Evolutionary conservation across 2,113 vertebrate species (phyloP).

Genomic region (Acinonyx jubatus): DNA sequence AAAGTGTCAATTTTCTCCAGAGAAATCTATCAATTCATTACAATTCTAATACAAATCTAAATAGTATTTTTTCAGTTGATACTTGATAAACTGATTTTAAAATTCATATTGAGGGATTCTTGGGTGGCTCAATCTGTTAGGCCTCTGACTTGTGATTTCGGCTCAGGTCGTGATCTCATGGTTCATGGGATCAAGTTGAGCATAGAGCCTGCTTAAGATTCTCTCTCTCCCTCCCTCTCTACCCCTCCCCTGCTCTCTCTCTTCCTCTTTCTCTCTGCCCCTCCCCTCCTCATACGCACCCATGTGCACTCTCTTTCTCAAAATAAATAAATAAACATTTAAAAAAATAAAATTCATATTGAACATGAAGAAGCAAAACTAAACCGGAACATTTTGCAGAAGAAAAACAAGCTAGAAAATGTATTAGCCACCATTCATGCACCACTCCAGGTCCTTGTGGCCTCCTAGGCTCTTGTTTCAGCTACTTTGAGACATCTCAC

Average conservation of each 20-base stretch:
- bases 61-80: neutral
- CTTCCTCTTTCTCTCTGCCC: too few relatives aligned
- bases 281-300: too few relatives aligned
- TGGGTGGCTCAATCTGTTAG: too few relatives aligned
- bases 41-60: neutral
- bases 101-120: neutral
- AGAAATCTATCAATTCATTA: neutral
- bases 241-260: too few relatives aligned
- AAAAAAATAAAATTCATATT: neutral
- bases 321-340: too few relatives aligned
- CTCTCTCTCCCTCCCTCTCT: too few relatives aligned
- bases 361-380: neutral
- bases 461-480: neutral
- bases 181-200: too few relatives aligned
- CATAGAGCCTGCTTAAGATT: too few relatives aligned
- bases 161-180: too few relatives aligned
- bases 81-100: neutral
- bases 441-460: neutral
- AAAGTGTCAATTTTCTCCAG: neutral
- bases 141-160: too few relatives aligned
- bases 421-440: neutral
- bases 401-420: neutral
- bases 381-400: neutral
- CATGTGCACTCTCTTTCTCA: too few relatives aligned
- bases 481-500: neutral